Evolutionary conservation across 2,797 vertebrate species (phyloP).

Genomic region (Apogon hyalosoma): DNA sequence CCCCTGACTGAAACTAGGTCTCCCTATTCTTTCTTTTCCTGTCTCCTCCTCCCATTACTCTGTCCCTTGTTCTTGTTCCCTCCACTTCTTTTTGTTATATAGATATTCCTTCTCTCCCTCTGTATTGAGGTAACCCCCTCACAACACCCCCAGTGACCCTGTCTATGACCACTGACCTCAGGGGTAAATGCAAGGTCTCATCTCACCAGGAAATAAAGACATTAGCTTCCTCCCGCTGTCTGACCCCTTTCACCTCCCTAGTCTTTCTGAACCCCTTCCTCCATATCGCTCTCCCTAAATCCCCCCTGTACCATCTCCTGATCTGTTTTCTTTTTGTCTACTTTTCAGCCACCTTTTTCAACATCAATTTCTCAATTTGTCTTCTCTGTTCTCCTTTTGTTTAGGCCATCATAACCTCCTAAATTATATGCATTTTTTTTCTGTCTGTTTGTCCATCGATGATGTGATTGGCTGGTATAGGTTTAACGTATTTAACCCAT

Average conservation of each 20-base stretch:
- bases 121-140: conserved; percentile 64
- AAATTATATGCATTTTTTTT: background rate
- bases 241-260: conserved; percentile 75
- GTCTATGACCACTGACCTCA: conserved; percentile 81
- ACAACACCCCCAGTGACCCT: conserved; percentile 75
- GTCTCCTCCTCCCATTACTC: conserved; percentile 52
- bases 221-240: conserved; percentile 80
- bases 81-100: conserved; percentile 55
- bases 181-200: conserved; percentile 83
- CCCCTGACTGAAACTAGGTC: conserved; percentile 72
- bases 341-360: conserved; percentile 39
- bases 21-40: conserved; percentile 52
- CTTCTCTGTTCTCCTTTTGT: conserved; percentile 2
- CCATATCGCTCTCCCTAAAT: conserved; percentile 64
- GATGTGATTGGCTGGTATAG: no score
- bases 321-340: conserved; percentile 47
- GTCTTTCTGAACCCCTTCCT: conserved; percentile 23
- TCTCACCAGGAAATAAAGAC: conserved; percentile 86
- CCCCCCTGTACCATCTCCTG: conserved; percentile 62
- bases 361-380: conserved; percentile 11
- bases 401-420: conserved; percentile 11
- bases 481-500: no score
- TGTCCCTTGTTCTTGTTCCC: conserved; percentile 52
- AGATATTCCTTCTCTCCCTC: conserved; percentile 66
- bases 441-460: background rate